Base-by-base conservation (phyloP, 1,140 invertebrate species). In the Tribolium madens region DNA sequence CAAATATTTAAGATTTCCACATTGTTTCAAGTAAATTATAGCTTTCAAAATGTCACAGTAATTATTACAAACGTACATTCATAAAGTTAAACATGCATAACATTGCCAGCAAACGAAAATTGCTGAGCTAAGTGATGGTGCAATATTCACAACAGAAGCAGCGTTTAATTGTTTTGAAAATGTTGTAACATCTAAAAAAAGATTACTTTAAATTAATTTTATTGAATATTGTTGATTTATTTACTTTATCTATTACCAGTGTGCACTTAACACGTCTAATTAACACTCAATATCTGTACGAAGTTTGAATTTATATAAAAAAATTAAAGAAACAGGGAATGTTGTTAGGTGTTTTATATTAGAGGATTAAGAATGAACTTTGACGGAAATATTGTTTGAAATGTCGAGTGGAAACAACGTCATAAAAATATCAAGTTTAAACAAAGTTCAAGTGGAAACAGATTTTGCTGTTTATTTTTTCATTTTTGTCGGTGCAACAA, bases 401-500 rank as follows among this genome's bases (percentile, higher is more conserved):
- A 42, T 42, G 36, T 42, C n/a, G 36, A 42, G 9, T 42, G 9
- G 36, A 64, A 64, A 64, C 26, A 26, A 26, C 21, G 21, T 26
- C 57, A 33, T 33, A 31, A 60, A n/a, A 64, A 64, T 64, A 12
- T 64, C 26, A 64, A 64, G 18, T 10, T 26, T 26, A 64, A 33
- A 64, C 57, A 64, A 33, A 26, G 57, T 33, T 33, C 26, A 64
- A 18, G n/a, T 31, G 21, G 57, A 64, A 42, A 12, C 26, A 31
- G 10, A 14, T 64, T 64, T 64, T 42, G 57, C 26, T 57, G 17
- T 64, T 64, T 33, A 64, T 64, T 64, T 64, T 64, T 64, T n/a
- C 7, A 64, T 64, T 64, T 33, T 33, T 64, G 31, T 64, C 57
- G 14, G 26, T 33, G 31, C 57, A 31, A 31, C 2, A 7, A 64